Percentiles rank a stretch among this genome's conserved stretches.
These are phyloP conservation scores for Drosophila erecta DNA, from an alignment of 1,140 invertebrate genomes.

Conservation along the genomic window DNA sequence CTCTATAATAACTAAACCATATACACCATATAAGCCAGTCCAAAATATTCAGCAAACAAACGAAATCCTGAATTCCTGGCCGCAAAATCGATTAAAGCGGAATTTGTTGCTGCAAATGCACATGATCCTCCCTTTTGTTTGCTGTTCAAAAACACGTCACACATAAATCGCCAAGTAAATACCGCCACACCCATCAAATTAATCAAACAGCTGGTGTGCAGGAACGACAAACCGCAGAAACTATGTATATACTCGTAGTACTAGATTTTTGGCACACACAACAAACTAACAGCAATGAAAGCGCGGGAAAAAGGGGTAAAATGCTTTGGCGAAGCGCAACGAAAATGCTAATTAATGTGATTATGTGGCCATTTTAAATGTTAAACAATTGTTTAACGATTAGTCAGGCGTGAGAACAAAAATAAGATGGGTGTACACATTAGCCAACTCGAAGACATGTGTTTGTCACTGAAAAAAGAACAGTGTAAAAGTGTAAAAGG, in stretches of 20 bases:
- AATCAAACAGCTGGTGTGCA: slow-evolving; percentile 30
- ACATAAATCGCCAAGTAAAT: slow-evolving; percentile 33
- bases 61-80: too few species aligned
- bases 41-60: neutral
- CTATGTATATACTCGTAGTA: slow-evolving; percentile 1
- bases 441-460: slow-evolving; percentile 31
- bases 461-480: slow-evolving; percentile 15
- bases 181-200: slow-evolving; percentile 47
- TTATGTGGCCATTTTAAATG: slow-evolving; percentile 78
- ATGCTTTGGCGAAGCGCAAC: slow-evolving; percentile 52
- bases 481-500: neutral
- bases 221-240: slow-evolving; percentile 15
- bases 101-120: slow-evolving; percentile 4
- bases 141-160: slow-evolving; percentile 5
- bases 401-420: slow-evolving; percentile 68
- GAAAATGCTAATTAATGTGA: slow-evolving; percentile 82
- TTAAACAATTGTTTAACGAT: slow-evolving; percentile 82
- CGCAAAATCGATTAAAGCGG: neutral
- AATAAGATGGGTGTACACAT: neutral
- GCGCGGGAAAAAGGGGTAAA: neutral
- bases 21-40: neutral
- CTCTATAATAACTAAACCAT: neutral
- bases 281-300: slow-evolving; percentile 17
- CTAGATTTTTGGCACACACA: slow-evolving; percentile 42
- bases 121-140: slow-evolving; percentile 9